phyloP scores from a whole-genome alignment of 2,797 vertebrate genomes.

The Centropyge bicolor region DNA sequence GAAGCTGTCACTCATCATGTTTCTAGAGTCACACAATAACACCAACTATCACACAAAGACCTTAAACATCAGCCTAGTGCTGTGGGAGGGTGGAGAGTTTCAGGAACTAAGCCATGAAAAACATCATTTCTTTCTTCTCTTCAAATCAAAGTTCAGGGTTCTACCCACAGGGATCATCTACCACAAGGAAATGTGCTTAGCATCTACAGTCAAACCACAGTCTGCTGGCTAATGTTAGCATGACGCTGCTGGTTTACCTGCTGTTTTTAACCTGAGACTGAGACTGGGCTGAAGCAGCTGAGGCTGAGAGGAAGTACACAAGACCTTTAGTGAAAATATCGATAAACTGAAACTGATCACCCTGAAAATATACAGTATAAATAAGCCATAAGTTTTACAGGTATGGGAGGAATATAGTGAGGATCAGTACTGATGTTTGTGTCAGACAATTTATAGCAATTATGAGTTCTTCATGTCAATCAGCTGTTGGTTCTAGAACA shows the following conservation, averaged over 20 bases:
- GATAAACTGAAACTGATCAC: background rate
- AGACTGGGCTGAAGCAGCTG: conserved; percentile 66
- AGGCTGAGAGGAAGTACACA: conserved; percentile 75
- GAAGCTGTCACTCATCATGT: background rate
- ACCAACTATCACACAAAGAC: conserved; percentile 9
- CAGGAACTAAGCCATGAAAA: conserved; percentile 20
- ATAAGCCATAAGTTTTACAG: background rate
- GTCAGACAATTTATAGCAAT: background rate
- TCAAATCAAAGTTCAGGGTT: conserved; percentile 11
- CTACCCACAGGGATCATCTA: conserved; percentile 51
- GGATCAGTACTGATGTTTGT: too few species aligned
- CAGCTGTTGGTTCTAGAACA: background rate
- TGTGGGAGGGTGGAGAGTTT: background rate
- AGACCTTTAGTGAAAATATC: conserved; percentile 50
- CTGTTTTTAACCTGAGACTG: conserved; percentile 78
- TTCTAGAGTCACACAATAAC: conserved; percentile 4
- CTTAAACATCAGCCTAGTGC: background rate
- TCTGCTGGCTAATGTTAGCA: conserved; percentile 23
- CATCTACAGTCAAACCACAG: conserved; percentile 60
- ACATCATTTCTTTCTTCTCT: background rate
- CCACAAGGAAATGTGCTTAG: conserved; percentile 25
- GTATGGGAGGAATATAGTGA: too few species aligned
- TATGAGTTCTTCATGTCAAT: background rate
- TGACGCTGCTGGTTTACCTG: conserved; percentile 82
- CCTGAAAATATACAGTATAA: background rate